Evolutionary conservation across 1,140 invertebrate species (phyloP), one percentile per base, ranked within the genome.

Genomic region (Periplaneta americana): DNA sequence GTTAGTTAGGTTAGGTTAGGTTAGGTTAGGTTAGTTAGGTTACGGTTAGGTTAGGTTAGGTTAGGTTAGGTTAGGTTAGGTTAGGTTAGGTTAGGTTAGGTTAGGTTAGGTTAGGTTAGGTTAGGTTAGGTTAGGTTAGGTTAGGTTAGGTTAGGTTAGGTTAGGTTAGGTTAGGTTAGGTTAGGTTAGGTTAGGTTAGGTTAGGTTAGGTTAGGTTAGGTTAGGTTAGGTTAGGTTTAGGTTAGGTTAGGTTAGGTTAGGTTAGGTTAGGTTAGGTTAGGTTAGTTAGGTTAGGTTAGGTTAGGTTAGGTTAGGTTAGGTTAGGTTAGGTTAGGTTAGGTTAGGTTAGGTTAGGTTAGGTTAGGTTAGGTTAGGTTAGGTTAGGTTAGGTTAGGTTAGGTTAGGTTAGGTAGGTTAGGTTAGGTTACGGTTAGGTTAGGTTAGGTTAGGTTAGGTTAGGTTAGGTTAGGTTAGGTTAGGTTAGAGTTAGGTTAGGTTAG

Each of bases 161-260:
- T 84, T 83, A 79, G 83, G 84, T 84, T 84, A 81, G 83, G 83
- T 84, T 84, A 82, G 83, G 83, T 84, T 84, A 81, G 82, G 84
- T 84, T 28, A 76, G 84, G 82, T 84, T 84, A 81, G 84, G 82
- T 84, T 82, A 76, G 82, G 82, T 83, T 83, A 77, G 82, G 74
- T 84, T 78, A 66, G 84, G 78, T 84, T 78, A 78, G 84, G 78
- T 75, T 75, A 75, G 83, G 84, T 84, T 84, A 77, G 84, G 84
- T 84, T 84, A 76, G 84, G 83, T 83, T 84, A 57, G 84, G 82
- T 84, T 75, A 80, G 83, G 84, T 84, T 84, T 75, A 22, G 74
- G 8, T 75, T 75, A 75, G 74, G 74, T 75, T 33, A 33, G 74
- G 79, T 83, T 84, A 80, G 81, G 83, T 84, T 78, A 78, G 74